These are phyloP conservation scores for Volucella inflata DNA, from an alignment of 2,888 invertebrate species.

Conservation along the genomic window DNA sequence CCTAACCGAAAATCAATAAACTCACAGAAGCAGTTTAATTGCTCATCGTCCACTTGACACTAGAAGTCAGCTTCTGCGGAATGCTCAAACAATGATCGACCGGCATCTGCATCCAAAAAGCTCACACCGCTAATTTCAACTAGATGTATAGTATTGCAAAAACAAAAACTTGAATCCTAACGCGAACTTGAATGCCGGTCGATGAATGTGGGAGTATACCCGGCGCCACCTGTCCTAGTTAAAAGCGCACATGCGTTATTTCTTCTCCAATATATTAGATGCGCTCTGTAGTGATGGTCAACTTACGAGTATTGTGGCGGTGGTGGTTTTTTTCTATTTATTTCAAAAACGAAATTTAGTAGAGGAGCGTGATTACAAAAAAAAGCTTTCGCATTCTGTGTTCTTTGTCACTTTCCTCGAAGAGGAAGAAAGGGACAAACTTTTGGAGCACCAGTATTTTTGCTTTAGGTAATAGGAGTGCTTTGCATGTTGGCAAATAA, in stretches of 20 bases:
- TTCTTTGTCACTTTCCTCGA: too few species aligned
- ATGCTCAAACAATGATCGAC: slow-evolving; percentile 39
- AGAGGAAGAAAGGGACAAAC: too few species aligned
- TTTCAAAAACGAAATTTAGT: slow-evolving; percentile 26
- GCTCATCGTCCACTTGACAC: background rate
- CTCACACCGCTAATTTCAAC: slow-evolving; percentile 4
- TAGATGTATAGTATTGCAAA: slow-evolving; percentile 1
- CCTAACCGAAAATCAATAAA: slow-evolving; percentile 26
- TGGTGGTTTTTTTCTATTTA: slow-evolving; percentile 4
- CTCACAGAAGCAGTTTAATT: slow-evolving; percentile 1
- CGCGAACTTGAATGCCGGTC: slow-evolving; percentile 34
- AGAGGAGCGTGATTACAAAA: background rate
- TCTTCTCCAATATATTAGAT: slow-evolving; percentile 50
- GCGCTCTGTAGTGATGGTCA: slow-evolving; percentile 24
- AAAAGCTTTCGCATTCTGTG: too few species aligned
- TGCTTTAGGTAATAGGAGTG: too few species aligned
- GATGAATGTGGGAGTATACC: slow-evolving; percentile 53
- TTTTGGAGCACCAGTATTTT: too few species aligned
- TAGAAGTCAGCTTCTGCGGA: background rate
- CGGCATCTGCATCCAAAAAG: slow-evolving; percentile 43
- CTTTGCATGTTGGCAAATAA: too few species aligned
- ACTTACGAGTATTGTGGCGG: background rate
- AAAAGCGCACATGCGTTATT: slow-evolving; percentile 62
- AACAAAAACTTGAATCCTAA: slow-evolving; percentile 20
- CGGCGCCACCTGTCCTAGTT: slow-evolving; percentile 54